Percentiles rank a stretch among this genome's conserved stretches.
These are phyloP conservation scores for Falco biarmicus DNA, from an alignment of 2,797 vertebrate species.

Conservation along the genomic window DNA sequence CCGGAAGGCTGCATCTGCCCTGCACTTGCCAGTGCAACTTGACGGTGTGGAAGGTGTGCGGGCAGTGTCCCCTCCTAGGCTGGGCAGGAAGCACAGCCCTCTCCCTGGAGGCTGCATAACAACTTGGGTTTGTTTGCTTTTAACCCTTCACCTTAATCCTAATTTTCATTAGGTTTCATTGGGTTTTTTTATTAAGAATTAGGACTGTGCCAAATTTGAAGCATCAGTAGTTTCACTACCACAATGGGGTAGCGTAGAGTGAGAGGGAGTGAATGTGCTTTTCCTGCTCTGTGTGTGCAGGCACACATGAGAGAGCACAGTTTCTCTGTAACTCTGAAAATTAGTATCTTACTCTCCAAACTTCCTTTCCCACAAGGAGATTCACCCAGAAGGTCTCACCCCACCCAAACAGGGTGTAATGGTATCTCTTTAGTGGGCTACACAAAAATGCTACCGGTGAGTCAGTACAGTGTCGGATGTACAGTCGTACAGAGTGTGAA, in stretches of 20 bases:
- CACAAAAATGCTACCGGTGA: neutral
- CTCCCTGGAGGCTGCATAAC: neutral
- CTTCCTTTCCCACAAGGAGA: neutral
- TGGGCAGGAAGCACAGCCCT: neutral
- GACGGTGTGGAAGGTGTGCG: neutral
- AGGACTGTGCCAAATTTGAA: neutral
- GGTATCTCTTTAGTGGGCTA: neutral
- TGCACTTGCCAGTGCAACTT: neutral
- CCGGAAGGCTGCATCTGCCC: neutral
- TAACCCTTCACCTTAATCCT: slow-evolving; percentile 4
- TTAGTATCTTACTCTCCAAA: neutral
- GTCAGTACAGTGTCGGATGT: slow-evolving; percentile 1
- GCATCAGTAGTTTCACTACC: neutral
- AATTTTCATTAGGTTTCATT: neutral
- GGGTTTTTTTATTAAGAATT: neutral
- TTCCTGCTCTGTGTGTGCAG: neutral
- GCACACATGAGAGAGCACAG: fast-evolving
- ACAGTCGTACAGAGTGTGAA: neutral
- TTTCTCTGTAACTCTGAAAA: slow-evolving; percentile 2
- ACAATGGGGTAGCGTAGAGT: neutral
- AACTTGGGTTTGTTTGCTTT: neutral
- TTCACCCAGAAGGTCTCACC: neutral
- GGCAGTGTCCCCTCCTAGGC: neutral
- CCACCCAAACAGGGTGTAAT: neutral
- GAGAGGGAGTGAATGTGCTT: neutral